Evolutionary conservation across 1,140 invertebrate species (phyloP).

Genomic region (Tachypleus tridentatus): DNA sequence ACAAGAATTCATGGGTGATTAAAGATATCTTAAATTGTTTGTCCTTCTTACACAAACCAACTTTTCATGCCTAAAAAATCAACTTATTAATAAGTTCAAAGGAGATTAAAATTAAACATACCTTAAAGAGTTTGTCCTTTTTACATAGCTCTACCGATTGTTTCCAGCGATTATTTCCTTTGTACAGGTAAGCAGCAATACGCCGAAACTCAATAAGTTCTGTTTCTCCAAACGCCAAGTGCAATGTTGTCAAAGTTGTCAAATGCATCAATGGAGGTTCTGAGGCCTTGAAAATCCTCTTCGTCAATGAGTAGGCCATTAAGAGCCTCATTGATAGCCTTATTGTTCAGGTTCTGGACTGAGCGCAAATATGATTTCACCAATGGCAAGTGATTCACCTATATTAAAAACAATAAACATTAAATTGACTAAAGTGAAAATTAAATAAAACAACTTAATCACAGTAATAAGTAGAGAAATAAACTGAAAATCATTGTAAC

Average conservation of each 20-base stretch:
- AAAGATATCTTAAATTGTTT: too few relatives aligned
- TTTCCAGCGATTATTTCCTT: constrained; percentile 99
- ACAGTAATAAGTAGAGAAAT: too few relatives aligned
- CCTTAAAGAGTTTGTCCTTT: constrained; percentile 82
- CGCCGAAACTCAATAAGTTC: constrained; percentile 96
- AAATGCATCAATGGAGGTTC: constrained; percentile 96
- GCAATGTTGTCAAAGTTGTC: constrained; percentile 99
- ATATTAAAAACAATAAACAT: constrained; percentile 15
- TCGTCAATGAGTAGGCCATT: constrained; percentile 96
- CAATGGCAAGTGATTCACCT: constrained; percentile 70
- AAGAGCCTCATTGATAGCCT: constrained; percentile 96
- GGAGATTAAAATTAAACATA: background rate
- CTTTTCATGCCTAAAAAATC: too few relatives aligned
- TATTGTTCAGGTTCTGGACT: constrained; percentile 97
- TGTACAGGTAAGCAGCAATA: constrained; percentile 97
- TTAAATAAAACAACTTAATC: background rate
- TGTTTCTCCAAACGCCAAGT: constrained; percentile 88
- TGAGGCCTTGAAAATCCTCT: constrained; percentile 81
- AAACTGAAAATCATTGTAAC: too few relatives aligned
- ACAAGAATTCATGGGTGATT: too few relatives aligned
- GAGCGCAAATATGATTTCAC: constrained; percentile 96
- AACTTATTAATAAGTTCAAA: too few relatives aligned
- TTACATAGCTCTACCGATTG: constrained; percentile 98
- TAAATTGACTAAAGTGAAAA: constrained; percentile 41
- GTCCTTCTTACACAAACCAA: too few relatives aligned